Evolutionary conservation across 2,113 vertebrate genomes (phyloP).

Genomic region (Saccopteryx bilineata): DNA sequence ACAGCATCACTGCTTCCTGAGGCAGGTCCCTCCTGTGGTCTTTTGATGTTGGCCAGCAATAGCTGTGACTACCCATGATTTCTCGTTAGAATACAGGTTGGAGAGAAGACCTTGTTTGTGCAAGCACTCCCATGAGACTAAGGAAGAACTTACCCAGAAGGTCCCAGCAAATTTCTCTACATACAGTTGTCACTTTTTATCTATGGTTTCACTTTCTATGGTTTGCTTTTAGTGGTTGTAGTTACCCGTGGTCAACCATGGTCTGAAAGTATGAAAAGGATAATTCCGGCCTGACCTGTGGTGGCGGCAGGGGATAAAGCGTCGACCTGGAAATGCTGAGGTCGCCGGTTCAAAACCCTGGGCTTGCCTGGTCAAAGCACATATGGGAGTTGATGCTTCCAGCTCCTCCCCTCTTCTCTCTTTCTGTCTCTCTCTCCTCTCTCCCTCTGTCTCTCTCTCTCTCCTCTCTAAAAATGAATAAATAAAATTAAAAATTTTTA

Average conservation of each 20-base stretch:
- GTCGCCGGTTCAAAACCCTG: no score
- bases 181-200: background rate
- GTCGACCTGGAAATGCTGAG: no score
- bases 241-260: background rate
- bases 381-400: no score
- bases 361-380: no score
- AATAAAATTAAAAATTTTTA: no score
- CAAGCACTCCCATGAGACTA: background rate
- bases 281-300: no score
- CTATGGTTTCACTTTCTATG: background rate
- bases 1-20: background rate
- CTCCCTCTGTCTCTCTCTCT: no score
- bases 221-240: background rate
- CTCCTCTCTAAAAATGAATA: no score
- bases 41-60: no score
- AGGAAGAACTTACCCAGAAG: background rate
- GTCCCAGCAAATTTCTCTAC: background rate
- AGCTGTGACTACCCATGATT: background rate
- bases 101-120: background rate
- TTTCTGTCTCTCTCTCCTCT: no score
- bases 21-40: background rate
- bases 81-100: background rate
- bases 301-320: no score
- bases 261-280: background rate
- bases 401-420: no score